phyloP scores from a whole-genome alignment of 2,888 invertebrate species.

The Callinectes sapidus region DNA sequence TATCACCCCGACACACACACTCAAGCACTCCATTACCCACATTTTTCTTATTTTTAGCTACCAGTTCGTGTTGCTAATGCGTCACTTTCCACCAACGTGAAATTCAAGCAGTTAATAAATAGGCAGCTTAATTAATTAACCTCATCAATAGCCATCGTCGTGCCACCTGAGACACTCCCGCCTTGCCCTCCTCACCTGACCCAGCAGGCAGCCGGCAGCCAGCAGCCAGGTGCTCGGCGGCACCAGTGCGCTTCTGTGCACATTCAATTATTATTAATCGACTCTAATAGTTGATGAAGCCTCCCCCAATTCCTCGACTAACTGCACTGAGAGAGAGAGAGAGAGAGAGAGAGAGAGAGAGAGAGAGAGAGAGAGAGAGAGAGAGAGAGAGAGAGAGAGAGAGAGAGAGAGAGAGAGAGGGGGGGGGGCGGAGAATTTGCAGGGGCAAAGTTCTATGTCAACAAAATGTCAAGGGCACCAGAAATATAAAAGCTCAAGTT shows the following conservation, averaged over 20 bases:
- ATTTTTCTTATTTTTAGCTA: not conserved
- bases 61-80: not conserved
- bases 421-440: not conserved
- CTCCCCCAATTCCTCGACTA: not conserved
- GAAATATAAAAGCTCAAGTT: not conserved
- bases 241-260: not conserved
- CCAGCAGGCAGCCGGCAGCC: not conserved
- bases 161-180: not conserved
- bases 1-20: not conserved
- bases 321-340: not conserved
- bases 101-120: not conserved
- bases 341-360: slow-evolving; percentile 20
- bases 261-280: not conserved
- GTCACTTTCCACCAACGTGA: not conserved
- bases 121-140: not conserved
- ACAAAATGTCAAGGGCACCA: too few species aligned
- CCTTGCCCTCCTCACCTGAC: not conserved
- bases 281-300: not conserved
- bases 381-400: slow-evolving; percentile 25
- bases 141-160: not conserved
- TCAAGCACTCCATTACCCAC: not conserved
- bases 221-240: not conserved
- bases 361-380: slow-evolving; percentile 8
- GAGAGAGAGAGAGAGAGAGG: slow-evolving; percentile 21
- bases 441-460: not conserved